Conservation (phyloP, 2,797 vertebrate species). For the Cossypha caffra region DNA sequence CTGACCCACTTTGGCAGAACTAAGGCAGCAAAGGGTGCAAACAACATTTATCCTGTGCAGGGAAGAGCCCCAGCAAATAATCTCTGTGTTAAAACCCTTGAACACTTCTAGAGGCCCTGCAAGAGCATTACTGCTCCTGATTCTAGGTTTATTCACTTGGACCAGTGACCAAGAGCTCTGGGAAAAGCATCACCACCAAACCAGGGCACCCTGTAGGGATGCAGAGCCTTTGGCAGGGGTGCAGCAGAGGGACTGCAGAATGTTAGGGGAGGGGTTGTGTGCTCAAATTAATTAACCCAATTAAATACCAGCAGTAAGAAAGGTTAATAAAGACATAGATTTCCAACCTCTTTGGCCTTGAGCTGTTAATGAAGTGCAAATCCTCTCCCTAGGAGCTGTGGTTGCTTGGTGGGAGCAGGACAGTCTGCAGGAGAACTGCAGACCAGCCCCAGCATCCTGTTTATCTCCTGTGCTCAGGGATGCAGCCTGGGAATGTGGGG, state of each 20-base stretch:
- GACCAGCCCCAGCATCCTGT: neutral
- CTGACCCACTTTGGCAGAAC: neutral
- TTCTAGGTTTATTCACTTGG: accelerated
- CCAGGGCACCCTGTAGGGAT: accelerated
- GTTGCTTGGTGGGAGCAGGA: neutral
- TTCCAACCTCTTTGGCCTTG: neutral
- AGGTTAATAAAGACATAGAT: neutral
- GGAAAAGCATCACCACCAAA: neutral
- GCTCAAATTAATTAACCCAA: neutral
- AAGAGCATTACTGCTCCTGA: neutral
- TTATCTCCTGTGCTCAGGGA: neutral
- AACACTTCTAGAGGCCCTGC: neutral
- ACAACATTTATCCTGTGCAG: neutral
- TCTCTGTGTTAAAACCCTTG: neutral
- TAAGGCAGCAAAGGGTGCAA: neutral
- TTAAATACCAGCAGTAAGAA: neutral
- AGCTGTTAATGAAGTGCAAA: neutral
- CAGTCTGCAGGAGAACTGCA: neutral
- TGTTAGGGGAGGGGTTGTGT: accelerated
- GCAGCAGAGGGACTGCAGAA: neutral
- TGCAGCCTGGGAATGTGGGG: neutral
- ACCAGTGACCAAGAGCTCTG: neutral
- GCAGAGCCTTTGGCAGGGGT: neutral
- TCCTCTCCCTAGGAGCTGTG: neutral
- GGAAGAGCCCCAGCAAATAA: neutral